Evolutionary conservation across 2,888 invertebrate species (phyloP).

Genomic region (Sclerodermus sp.): DNA sequence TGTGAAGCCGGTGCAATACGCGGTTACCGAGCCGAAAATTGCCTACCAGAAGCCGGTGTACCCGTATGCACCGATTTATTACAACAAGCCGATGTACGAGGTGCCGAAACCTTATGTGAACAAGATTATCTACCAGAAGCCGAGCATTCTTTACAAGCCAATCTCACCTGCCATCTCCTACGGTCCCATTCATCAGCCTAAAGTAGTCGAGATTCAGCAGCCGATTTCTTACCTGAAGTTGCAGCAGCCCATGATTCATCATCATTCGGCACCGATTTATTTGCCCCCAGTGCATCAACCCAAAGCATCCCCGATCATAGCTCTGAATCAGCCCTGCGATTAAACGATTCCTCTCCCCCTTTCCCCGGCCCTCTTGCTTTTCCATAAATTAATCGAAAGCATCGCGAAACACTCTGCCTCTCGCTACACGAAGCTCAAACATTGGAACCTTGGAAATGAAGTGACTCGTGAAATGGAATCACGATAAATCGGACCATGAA

Average conservation of each 20-base stretch:
- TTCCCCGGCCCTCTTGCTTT: no score
- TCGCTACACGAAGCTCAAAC: no score
- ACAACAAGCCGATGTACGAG: slow-evolving; percentile 32
- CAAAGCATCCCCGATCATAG: background rate
- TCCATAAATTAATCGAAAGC: no score
- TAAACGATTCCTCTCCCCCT: background rate
- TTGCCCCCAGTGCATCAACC: slow-evolving; percentile 7
- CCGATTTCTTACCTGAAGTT: slow-evolving; percentile 31
- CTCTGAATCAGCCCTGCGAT: background rate
- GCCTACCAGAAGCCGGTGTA: slow-evolving; percentile 39
- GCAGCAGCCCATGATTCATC: slow-evolving; percentile 28
- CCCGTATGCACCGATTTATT: slow-evolving; percentile 42
- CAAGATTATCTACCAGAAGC: slow-evolving; percentile 35
- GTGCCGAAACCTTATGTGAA: slow-evolving; percentile 24
- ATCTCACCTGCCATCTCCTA: slow-evolving; percentile 17
- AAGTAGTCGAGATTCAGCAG: slow-evolving; percentile 25
- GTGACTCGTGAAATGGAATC: no score
- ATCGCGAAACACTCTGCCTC: no score
- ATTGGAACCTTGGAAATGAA: no score
- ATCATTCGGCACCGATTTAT: slow-evolving; percentile 24
- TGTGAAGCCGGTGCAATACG: slow-evolving; percentile 24
- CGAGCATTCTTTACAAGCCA: slow-evolving; percentile 23
- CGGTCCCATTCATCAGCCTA: slow-evolving; percentile 21
- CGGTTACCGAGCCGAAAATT: slow-evolving; percentile 23
- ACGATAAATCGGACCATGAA: no score